Evolutionary conservation across 2,888 invertebrate genomes (phyloP).

Genomic region (Orgyia antiqua): DNA sequence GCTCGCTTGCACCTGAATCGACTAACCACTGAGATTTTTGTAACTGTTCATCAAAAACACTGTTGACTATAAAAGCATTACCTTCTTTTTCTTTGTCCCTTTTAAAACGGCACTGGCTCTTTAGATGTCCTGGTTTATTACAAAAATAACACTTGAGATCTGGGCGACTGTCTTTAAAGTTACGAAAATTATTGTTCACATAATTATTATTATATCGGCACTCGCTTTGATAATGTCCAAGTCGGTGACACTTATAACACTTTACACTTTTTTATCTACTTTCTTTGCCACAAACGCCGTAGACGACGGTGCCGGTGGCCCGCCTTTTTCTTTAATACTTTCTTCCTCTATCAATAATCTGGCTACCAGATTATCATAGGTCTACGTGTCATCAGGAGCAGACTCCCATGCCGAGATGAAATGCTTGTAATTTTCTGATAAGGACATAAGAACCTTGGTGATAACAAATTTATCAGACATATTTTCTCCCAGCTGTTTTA

Average conservation of each 20-base stretch:
- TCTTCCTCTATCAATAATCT: neutral
- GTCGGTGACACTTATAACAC: conserved; percentile 1
- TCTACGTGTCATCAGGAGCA: neutral
- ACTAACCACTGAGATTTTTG: neutral
- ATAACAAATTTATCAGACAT: conserved; percentile 1
- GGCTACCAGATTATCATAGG: neutral
- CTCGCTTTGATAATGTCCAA: neutral
- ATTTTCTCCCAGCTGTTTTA: neutral
- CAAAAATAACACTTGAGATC: neutral
- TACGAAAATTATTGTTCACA: neutral
- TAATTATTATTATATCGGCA: conserved; percentile 2
- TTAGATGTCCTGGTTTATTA: neutral
- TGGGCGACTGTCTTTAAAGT: too few relatives aligned
- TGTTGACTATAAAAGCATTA: neutral
- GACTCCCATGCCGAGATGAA: conserved; percentile 4
- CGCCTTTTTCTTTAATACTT: neutral
- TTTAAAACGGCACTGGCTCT: conserved; percentile 11
- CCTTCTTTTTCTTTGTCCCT: conserved; percentile 4
- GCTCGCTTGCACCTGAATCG: neutral
- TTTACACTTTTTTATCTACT: neutral
- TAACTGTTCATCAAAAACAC: neutral
- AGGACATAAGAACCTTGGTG: neutral
- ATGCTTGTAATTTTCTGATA: neutral
- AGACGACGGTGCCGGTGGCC: neutral
- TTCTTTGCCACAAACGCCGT: neutral